Percentiles rank a stretch among this genome's conserved stretches.
Conservation (phyloP, 2,113 vertebrate species). For the Indicator indicator region DNA sequence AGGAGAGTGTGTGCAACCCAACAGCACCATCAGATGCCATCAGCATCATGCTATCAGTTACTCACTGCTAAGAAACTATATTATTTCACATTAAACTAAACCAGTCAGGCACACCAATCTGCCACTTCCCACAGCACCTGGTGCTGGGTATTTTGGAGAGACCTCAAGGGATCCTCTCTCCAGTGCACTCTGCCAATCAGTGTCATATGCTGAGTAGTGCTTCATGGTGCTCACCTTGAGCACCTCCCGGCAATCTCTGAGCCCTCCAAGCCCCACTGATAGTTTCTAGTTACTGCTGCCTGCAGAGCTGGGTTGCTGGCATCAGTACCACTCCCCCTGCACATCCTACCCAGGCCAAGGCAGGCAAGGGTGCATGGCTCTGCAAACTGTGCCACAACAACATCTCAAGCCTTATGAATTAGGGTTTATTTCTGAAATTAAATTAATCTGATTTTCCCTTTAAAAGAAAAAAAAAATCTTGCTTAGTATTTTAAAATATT, state of each 20-base stretch:
- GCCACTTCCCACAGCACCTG: not conserved
- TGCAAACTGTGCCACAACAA: not conserved
- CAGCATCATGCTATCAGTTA: not conserved
- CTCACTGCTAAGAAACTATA: not conserved
- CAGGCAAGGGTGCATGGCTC: rapidly evolving
- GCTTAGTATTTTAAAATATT: not conserved
- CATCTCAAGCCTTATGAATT: not conserved
- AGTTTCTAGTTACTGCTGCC: not conserved
- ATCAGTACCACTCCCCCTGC: not conserved
- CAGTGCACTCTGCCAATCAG: not conserved
- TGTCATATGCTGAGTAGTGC: not conserved
- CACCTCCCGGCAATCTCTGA: not conserved
- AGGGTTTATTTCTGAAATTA: not conserved
- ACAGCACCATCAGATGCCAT: not conserved
- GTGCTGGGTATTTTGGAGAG: not conserved
- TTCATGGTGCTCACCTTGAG: not conserved
- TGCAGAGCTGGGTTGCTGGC: not conserved
- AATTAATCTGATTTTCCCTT: not conserved
- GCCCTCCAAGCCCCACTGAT: no score
- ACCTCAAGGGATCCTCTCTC: not conserved
- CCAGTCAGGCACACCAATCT: not conserved
- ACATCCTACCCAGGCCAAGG: not conserved
- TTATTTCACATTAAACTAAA: not conserved
- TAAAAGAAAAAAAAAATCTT: not conserved
- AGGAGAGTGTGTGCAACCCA: not conserved